Conservation (phyloP, 2,797 vertebrate genomes). For the Gallinago stenura region DNA sequence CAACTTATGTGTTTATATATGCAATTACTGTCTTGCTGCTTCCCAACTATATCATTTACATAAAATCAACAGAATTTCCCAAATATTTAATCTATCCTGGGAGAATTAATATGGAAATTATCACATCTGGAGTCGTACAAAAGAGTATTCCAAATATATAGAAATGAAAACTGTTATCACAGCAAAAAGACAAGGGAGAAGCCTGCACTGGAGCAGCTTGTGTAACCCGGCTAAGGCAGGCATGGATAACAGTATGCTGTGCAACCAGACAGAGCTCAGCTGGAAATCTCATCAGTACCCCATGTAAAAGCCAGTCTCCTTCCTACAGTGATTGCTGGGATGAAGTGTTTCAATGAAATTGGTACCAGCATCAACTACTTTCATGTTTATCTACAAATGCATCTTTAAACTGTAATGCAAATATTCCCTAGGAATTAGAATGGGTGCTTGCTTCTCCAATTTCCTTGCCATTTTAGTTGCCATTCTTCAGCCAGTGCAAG, state of each 20-base stretch:
- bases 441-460: neutral
- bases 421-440: neutral
- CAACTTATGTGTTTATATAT: neutral
- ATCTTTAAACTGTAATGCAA: neutral
- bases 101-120: neutral
- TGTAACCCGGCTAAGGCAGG: neutral
- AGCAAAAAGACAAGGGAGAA: neutral
- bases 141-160: neutral
- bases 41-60: neutral
- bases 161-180: neutral
- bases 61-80: conserved; percentile 12
- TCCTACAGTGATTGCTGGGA: neutral
- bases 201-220: neutral
- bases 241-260: fast-evolving
- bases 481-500: neutral
- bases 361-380: neutral
- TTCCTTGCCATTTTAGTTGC: neutral
- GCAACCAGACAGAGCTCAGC: neutral
- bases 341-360: neutral
- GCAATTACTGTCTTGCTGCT: neutral
- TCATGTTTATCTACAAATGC: neutral
- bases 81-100: neutral
- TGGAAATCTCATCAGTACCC: neutral
- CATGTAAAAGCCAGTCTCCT: neutral
- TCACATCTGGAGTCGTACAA: neutral